Conservation (phyloP, 2,113 vertebrate genomes). For the Sylvia atricapilla region DNA sequence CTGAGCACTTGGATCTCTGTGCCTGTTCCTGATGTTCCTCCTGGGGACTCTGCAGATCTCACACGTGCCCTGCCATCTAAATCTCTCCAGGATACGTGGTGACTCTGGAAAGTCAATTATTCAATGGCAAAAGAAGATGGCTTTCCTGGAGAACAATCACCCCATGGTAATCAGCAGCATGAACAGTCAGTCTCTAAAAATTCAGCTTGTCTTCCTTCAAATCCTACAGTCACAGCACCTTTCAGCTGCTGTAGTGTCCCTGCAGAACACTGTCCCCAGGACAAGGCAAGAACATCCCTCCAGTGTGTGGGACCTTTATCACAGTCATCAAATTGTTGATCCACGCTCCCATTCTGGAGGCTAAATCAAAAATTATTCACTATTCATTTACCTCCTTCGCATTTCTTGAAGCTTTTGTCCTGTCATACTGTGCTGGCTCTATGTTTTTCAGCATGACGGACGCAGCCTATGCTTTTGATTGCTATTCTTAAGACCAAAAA, state of each 20-base stretch:
- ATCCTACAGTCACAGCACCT: neutral
- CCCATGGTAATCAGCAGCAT: neutral
- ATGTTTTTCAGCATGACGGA: neutral
- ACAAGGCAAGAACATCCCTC: neutral
- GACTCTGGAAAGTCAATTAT: neutral
- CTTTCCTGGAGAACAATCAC: neutral
- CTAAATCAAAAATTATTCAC: neutral
- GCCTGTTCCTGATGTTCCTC: neutral
- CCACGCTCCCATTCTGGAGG: neutral
- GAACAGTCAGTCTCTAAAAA: neutral
- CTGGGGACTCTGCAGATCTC: neutral
- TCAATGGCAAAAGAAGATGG: neutral
- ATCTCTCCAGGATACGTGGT: neutral
- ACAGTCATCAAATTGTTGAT: neutral
- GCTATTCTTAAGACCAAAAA: neutral
- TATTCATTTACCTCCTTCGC: neutral
- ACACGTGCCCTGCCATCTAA: neutral
- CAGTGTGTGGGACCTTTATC: neutral
- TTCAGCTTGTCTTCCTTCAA: neutral
- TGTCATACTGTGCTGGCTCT: neutral
- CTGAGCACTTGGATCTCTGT: neutral
- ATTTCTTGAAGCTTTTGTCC: neutral
- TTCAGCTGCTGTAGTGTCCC: neutral
- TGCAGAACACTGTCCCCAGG: neutral
- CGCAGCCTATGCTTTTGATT: neutral